Conservation (phyloP, 2,888 invertebrate species). For the Embidobia sp. region DNA sequence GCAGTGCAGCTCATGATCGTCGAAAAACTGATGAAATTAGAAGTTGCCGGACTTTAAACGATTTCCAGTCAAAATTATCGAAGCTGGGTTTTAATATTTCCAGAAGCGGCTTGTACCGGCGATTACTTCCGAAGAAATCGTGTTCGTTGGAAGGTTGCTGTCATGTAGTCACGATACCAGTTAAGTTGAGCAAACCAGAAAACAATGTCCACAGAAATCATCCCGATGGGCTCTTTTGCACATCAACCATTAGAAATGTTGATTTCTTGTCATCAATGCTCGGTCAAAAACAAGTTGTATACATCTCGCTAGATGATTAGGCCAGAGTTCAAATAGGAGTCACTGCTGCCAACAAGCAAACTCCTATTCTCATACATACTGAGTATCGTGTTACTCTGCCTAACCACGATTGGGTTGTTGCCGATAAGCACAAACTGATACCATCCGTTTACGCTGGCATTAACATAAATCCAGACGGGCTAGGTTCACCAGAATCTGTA, state of each 20-base stretch:
- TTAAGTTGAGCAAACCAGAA: constrained; percentile 61
- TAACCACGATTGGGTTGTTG: constrained; percentile 75
- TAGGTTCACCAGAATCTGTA: constrained; percentile 71
- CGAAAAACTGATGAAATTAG: background rate
- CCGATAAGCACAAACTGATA: constrained; percentile 73
- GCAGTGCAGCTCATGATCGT: constrained; percentile 5
- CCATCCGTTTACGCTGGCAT: constrained; percentile 75
- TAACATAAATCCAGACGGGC: constrained; percentile 63
- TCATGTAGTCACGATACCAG: constrained; percentile 71
- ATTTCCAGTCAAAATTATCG: background rate
- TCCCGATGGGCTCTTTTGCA: constrained; percentile 59
- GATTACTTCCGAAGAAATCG: background rate
- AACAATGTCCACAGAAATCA: constrained; percentile 44
- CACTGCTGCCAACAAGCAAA: constrained; percentile 78
- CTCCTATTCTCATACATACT: constrained; percentile 73
- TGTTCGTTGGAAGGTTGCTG: background rate
- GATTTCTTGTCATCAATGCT: constrained; percentile 68
- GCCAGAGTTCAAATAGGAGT: constrained; percentile 76
- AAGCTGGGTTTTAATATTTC: background rate
- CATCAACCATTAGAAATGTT: constrained; percentile 67
- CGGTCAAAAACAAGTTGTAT: constrained; percentile 64
- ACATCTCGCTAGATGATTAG: constrained; percentile 75
- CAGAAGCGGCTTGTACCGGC: background rate
- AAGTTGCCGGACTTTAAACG: background rate
- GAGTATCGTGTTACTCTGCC: constrained; percentile 70